phyloP scores from a whole-genome alignment of 2,888 invertebrate genomes.

The Diploptera punctata region DNA sequence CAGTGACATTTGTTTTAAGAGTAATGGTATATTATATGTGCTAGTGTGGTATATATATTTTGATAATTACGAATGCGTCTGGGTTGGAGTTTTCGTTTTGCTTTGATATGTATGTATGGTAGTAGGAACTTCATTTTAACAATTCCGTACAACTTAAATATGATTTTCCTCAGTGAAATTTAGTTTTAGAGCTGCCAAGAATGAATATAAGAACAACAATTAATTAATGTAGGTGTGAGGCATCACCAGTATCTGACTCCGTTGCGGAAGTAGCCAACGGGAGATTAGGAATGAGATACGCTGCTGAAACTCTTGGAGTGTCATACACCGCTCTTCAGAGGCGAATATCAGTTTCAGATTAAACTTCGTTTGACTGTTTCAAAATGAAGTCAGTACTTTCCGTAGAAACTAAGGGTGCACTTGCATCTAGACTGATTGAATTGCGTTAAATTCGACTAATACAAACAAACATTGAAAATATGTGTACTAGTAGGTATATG shows the following conservation, averaged over 20 bases:
- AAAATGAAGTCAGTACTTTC: neutral
- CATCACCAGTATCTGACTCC: neutral
- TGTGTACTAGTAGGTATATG: neutral
- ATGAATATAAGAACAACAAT: neutral
- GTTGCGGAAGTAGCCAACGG: neutral
- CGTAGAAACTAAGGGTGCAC: neutral
- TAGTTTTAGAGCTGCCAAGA: neutral
- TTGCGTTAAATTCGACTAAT: neutral
- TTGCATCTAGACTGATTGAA: neutral
- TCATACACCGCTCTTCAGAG: neutral
- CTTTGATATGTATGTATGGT: no score
- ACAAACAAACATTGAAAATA: neutral
- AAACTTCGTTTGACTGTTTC: neutral
- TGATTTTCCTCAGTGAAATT: no score
- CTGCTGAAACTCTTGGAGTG: neutral
- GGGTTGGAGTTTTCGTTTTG: no score
- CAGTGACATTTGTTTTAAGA: no score
- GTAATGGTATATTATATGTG: no score
- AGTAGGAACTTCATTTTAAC: no score
- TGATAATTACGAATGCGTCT: no score
- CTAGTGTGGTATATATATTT: no score
- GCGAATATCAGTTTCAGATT: neutral
- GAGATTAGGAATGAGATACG: neutral
- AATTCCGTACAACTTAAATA: no score
- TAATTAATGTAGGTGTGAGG: neutral